Evolutionary conservation across 92 coral and sea anemone species (phyloP).

Genomic region (Porites lobata): DNA sequence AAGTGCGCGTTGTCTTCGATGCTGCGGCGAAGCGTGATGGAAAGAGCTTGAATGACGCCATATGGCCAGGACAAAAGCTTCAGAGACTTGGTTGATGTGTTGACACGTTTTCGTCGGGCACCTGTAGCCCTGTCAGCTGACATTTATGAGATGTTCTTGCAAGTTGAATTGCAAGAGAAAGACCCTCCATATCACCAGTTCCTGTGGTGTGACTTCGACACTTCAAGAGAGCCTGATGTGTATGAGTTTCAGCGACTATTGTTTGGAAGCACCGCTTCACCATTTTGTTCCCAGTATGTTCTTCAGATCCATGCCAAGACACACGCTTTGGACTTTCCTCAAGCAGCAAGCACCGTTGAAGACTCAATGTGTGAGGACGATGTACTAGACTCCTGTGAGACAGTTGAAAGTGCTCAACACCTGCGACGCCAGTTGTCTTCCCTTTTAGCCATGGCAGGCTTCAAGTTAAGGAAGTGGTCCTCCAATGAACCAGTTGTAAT

Average conservation of each 20-base stretch:
- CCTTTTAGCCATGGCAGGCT: conserved; percentile 44
- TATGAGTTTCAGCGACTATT: conserved; percentile 54
- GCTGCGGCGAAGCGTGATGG: conserved; percentile 44
- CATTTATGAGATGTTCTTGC: conserved; percentile 40
- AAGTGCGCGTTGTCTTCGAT: conserved; percentile 49
- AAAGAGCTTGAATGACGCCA: conserved; percentile 50
- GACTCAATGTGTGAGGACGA: conserved; percentile 64
- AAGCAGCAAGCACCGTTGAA: conserved; percentile 66
- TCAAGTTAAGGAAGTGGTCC: conserved; percentile 1
- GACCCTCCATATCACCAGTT: conserved; percentile 48
- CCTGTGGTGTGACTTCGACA: conserved; percentile 16
- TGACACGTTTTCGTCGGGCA: conserved; percentile 48
- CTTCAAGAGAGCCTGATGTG: too few species aligned
- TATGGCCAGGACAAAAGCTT: conserved; percentile 51
- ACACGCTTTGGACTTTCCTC: conserved; percentile 6
- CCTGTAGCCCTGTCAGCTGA: conserved; percentile 55
- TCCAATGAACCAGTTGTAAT: conserved; percentile 47
- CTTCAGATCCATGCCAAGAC: conserved; percentile 51
- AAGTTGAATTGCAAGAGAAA: conserved; percentile 29
- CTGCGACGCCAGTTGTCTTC: conserved; percentile 54
- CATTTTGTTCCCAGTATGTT: conserved; percentile 57
- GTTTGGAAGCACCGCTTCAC: conserved; percentile 65
- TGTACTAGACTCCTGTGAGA: conserved; percentile 64
- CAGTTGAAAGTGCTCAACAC: conserved; percentile 55
- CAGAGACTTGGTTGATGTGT: conserved; percentile 56